Conservation (phyloP, 2,888 invertebrate species). For the Caenorhabditis sp. region DNA sequence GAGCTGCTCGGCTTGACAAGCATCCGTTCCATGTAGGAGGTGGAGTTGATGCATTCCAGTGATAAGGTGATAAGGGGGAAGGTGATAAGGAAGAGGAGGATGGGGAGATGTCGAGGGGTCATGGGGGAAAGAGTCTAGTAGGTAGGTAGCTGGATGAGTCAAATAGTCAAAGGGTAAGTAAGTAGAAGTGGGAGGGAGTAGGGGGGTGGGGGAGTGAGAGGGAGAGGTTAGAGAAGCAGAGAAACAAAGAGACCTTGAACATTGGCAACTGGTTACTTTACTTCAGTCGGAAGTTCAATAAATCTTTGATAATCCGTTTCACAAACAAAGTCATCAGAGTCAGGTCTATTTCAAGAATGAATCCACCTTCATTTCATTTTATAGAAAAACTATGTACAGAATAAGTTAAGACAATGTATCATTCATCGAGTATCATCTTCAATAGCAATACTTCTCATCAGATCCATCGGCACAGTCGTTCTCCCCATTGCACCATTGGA, state of each 20-base stretch:
- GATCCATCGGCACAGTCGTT: constrained; percentile 79
- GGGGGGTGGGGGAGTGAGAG: no score
- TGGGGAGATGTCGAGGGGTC: neutral
- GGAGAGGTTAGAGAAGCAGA: constrained; percentile 1
- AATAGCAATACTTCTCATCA: constrained; percentile 81
- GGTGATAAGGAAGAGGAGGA: constrained; percentile 5
- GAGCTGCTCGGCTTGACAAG: constrained; percentile 37
- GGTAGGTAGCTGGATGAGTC: neutral
- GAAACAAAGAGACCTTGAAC: constrained; percentile 21
- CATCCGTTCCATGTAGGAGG: constrained; percentile 49
- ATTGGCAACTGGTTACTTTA: no score
- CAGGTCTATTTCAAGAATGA: no score
- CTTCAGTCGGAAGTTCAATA: no score
- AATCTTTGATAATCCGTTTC: constrained; percentile 17
- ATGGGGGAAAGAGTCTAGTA: neutral
- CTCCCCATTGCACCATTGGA: constrained; percentile 81
- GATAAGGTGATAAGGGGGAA: constrained; percentile 2
- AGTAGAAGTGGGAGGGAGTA: constrained; percentile 17
- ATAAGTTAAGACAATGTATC: no score
- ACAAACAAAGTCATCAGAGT: constrained; percentile 30
- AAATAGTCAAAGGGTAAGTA: constrained; percentile 28
- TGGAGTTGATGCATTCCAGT: constrained; percentile 57
- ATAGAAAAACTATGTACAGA: constrained; percentile 9
- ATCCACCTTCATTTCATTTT: constrained; percentile 17
- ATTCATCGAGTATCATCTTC: no score